Base-by-base conservation (phyloP, 1,140 invertebrate species). In the Anoplolepis gracilipes region DNA sequence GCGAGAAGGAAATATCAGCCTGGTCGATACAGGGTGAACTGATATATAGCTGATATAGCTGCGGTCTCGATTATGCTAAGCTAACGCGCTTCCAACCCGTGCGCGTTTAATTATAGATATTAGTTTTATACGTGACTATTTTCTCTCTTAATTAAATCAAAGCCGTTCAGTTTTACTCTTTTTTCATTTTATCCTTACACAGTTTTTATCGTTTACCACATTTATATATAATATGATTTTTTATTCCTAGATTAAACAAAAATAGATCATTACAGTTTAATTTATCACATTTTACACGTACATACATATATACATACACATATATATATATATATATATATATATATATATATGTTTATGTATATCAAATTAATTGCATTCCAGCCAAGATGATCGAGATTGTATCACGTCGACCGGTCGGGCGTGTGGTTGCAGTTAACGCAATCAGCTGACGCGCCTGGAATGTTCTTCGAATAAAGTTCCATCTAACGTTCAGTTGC, bases 401-500 rank as follows among this genome's bases (percentile, higher is more conserved):
- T 69, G 49, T 69, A 69, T 79, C 62, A 53, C 61, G 59, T 78
- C 39, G 28, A 4, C 0, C 33, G 77, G 59, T 49, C 61, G n/a
- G 30, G 28, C 11, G 59, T 36, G 64, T 42, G 62, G 61, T 79
- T 33, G 64, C 62, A 69, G 46, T 79, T 79, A 79, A 67, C 76
- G 64, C 77, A 55, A 30, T 22, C 77, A 79, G 77, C 77, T 79
- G 77, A 79, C 64, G 77, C 64, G 62, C 42, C 10, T 46, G 77
- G 77, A 79, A 79, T 79, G 46, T 70, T 79, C 77, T 79, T 79
- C 77, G 64, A 69, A 79, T 79, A 79, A 79, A 79, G 77, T 79
- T 57, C 16, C 46, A 25, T 22, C 42, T 30, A 11, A 33, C 33
- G 33, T 79, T 69, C 64, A 55, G 64, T 70, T 30, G 64, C 64